These are phyloP conservation scores for Hylaeus volcanicus DNA, from an alignment of 1,140 invertebrate genomes.

Conservation along the genomic window DNA sequence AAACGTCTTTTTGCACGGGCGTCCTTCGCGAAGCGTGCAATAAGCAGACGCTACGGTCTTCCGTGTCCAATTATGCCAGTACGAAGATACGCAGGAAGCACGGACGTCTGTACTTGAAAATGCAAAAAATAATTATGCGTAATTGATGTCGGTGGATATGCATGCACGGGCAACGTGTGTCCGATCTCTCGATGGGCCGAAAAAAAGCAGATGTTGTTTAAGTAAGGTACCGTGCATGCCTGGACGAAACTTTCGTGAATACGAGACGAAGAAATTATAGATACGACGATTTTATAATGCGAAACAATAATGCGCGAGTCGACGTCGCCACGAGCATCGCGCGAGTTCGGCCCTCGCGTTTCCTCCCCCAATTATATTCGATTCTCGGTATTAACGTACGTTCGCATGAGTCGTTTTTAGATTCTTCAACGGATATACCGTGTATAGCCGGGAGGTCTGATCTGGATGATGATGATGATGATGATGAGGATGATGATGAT, in stretches of 20 bases:
- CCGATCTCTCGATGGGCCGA: constrained; percentile 21
- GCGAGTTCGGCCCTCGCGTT: constrained; percentile 15
- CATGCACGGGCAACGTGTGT: neutral
- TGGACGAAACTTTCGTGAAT: constrained; percentile 33
- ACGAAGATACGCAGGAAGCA: neutral
- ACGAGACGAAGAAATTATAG: constrained; percentile 42
- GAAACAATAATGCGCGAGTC: constrained; percentile 35
- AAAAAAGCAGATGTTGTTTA: constrained; percentile 45
- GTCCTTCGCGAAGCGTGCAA: neutral
- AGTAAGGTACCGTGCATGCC: constrained; percentile 15
- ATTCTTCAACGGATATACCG: constrained; percentile 50
- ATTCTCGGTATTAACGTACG: constrained; percentile 54
- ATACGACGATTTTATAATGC: constrained; percentile 41
- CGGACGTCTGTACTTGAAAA: neutral
- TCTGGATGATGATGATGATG: constrained; percentile 59
- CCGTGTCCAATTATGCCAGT: constrained; percentile 4
- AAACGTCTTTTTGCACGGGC: neutral
- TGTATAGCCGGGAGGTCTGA: constrained; percentile 52
- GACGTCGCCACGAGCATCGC: constrained; percentile 25
- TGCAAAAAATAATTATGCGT: constrained; percentile 38
- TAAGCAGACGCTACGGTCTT: neutral
- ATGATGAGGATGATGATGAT: constrained; percentile 54
- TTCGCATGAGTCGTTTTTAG: constrained; percentile 54
- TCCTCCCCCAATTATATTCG: constrained; percentile 54
- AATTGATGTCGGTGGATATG: constrained; percentile 25